Percentiles rank a stretch among this genome's conserved stretches.
Evolutionary conservation across 2,888 invertebrate genomes (phyloP).

Genomic region (Iphiclides podalirius): DNA sequence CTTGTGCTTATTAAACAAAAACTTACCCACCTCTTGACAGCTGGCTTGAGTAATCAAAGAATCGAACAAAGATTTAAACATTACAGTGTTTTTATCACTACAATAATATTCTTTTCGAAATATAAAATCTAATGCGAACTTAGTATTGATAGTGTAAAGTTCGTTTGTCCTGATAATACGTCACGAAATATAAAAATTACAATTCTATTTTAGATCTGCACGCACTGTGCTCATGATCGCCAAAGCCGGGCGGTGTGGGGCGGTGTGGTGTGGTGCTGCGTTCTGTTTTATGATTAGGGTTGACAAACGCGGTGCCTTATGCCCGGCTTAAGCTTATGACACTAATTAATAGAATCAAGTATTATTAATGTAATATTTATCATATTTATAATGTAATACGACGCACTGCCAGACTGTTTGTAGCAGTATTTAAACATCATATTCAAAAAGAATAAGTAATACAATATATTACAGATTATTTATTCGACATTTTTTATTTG

Average conservation of each 20-base stretch:
- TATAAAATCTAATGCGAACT: conserved; percentile 49
- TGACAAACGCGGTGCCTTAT: conserved; percentile 12
- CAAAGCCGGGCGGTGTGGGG: conserved; percentile 54
- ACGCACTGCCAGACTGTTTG: no score
- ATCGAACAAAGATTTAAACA: conserved; percentile 82
- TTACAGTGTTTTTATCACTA: conserved; percentile 75
- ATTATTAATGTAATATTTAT: no score
- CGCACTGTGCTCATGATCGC: conserved; percentile 67
- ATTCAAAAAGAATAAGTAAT: no score
- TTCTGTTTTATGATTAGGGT: conserved; percentile 21
- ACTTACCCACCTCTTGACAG: conserved; percentile 90
- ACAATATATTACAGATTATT: no score
- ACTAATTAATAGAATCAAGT: no score
- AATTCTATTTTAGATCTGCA: conserved; percentile 74
- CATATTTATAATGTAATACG: no score
- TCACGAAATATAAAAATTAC: conserved; percentile 68
- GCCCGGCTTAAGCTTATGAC: no score
- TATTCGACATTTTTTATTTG: no score
- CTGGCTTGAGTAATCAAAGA: conserved; percentile 82
- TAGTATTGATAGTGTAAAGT: conserved; percentile 48
- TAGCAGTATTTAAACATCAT: no score
- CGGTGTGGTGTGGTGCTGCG: conserved; percentile 35
- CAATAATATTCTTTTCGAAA: conserved; percentile 45
- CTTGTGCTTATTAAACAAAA: conserved; percentile 29
- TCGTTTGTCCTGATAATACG: conserved; percentile 66